These are phyloP conservation scores for Acleris emargana DNA, from an alignment of 2,888 invertebrate genomes.

Conservation along the genomic window DNA sequence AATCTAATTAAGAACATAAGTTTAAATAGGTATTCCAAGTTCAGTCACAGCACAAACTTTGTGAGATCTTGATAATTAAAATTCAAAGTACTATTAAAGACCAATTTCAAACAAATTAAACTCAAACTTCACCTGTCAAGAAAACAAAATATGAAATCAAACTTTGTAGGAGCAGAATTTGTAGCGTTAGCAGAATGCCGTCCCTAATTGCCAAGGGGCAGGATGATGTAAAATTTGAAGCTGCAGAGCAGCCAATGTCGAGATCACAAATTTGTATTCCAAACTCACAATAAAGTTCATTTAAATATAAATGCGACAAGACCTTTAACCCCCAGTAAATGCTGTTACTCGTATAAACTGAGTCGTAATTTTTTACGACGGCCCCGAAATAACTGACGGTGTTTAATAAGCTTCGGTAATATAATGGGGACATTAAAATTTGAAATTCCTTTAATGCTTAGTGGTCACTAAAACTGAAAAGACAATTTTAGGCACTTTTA, in stretches of 20 bases:
- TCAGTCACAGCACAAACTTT: neutral
- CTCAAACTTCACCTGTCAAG: slow-evolving; percentile 33
- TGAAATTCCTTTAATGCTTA: slow-evolving; percentile 40
- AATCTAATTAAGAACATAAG: too few species aligned
- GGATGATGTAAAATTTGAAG: slow-evolving; percentile 55
- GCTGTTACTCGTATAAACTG: slow-evolving; percentile 66
- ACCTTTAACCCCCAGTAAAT: slow-evolving; percentile 66
- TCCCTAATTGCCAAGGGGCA: slow-evolving; percentile 28
- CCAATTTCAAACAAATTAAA: slow-evolving; percentile 29
- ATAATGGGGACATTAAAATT: slow-evolving; percentile 51
- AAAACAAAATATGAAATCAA: slow-evolving; percentile 34
- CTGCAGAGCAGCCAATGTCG: slow-evolving; percentile 59
- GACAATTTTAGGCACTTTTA: slow-evolving; percentile 10
- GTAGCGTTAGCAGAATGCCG: slow-evolving; percentile 18
- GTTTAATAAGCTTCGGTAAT: slow-evolving; percentile 61
- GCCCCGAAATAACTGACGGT: slow-evolving; percentile 59
- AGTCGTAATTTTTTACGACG: slow-evolving; percentile 69
- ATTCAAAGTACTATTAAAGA: slow-evolving; percentile 28
- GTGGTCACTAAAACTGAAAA: slow-evolving; percentile 27
- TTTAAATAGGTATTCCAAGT: too few species aligned
- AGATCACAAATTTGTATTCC: slow-evolving; percentile 78
- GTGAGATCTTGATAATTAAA: slow-evolving; percentile 22
- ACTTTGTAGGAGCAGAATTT: slow-evolving; percentile 25
- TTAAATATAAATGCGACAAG: slow-evolving; percentile 79
- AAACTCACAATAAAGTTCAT: slow-evolving; percentile 75